Evolutionary conservation across 2,888 invertebrate species (phyloP).

Genomic region (Timema cristinae): DNA sequence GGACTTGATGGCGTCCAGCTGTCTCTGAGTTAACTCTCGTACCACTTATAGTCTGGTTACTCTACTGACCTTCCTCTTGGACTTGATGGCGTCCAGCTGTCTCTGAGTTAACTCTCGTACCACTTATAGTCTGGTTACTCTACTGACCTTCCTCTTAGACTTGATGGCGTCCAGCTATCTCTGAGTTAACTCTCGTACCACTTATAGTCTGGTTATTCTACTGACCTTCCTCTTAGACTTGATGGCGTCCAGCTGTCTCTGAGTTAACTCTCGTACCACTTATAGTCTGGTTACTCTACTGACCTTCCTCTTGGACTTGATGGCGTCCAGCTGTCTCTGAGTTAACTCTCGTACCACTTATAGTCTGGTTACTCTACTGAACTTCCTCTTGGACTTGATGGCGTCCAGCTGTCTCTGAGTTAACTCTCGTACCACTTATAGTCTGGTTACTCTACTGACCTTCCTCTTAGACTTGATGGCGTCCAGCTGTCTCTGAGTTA

Average conservation of each 20-base stretch:
- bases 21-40: constrained; percentile 50
- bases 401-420: constrained; percentile 49
- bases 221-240: constrained; percentile 51
- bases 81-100: constrained; percentile 48
- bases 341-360: constrained; percentile 52
- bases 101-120: constrained; percentile 50
- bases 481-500: constrained; percentile 49
- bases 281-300: no score
- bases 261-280: constrained; percentile 51
- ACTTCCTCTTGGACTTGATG: constrained; percentile 52
- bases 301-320: constrained; percentile 53
- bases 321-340: constrained; percentile 47
- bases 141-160: constrained; percentile 50
- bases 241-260: constrained; percentile 48
- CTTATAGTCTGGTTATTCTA: no score
- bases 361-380: no score
- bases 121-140: no score
- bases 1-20: constrained; percentile 48
- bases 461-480: constrained; percentile 50
- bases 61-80: constrained; percentile 50
- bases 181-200: constrained; percentile 50
- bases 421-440: no score
- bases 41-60: no score
- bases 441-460: constrained; percentile 45
- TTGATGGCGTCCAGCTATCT: constrained; percentile 48